These are phyloP conservation scores for Epicauta chinensis DNA, from an alignment of 1,140 invertebrate species.

Conservation along the genomic window DNA sequence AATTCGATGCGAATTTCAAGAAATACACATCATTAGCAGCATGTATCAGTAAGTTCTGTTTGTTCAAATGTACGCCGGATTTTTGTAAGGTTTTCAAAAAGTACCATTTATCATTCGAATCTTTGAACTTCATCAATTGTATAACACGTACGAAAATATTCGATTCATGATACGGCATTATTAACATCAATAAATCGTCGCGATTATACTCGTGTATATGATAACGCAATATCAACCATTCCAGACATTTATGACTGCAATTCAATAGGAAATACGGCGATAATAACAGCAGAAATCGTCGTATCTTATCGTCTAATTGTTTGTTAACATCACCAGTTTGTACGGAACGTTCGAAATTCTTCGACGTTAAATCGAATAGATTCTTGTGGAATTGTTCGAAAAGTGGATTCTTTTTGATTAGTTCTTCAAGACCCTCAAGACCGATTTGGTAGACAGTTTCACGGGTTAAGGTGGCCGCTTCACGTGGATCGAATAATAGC, in stretches of 20 bases:
- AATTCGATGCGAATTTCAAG: slow-evolving; percentile 66
- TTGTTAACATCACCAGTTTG: slow-evolving; percentile 68
- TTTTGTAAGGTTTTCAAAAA: slow-evolving; percentile 73
- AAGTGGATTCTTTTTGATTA: slow-evolving; percentile 61
- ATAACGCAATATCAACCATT: slow-evolving; percentile 89
- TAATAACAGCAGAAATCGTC: slow-evolving; percentile 70
- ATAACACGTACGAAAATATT: slow-evolving; percentile 79
- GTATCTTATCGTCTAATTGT: slow-evolving; percentile 68
- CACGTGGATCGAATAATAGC: slow-evolving; percentile 80
- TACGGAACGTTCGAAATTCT: slow-evolving; percentile 73
- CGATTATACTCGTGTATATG: slow-evolving; percentile 83
- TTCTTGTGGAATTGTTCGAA: slow-evolving; percentile 70
- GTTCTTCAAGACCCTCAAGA: slow-evolving; percentile 73
- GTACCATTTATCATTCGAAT: slow-evolving; percentile 60
- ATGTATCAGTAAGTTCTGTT: slow-evolving; percentile 64
- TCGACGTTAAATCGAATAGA: slow-evolving; percentile 68
- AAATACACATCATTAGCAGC: slow-evolving; percentile 62
- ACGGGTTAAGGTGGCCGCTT: slow-evolving; percentile 77
- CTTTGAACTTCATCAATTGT: slow-evolving; percentile 64
- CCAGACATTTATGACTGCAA: slow-evolving; percentile 80
- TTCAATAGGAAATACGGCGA: slow-evolving; percentile 84
- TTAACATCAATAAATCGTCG: slow-evolving; percentile 68
- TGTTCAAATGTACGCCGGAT: slow-evolving; percentile 62
- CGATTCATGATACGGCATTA: slow-evolving; percentile 88
- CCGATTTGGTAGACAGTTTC: slow-evolving; percentile 82